Percentiles rank a stretch among this genome's conserved stretches.
phyloP scores from a whole-genome alignment of 2,888 invertebrate species.

The Leptinotarsa peninsularis region DNA sequence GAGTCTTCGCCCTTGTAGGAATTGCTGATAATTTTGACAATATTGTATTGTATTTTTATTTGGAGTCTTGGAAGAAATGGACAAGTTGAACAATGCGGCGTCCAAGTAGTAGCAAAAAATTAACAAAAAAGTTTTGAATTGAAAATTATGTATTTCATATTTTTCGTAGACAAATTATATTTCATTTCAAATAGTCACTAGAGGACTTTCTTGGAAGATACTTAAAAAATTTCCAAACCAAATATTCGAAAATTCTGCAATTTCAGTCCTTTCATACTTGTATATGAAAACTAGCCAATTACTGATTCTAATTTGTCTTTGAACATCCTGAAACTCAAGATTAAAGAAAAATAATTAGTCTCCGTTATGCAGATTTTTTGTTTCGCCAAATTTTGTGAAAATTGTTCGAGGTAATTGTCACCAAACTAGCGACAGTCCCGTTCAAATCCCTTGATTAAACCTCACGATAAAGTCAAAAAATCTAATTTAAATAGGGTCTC shows the following conservation, averaged over 20 bases:
- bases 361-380: slow-evolving; percentile 6
- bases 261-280: neutral
- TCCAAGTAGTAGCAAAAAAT: no score
- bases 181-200: no score
- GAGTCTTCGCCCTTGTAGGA: no score
- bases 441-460: slow-evolving; percentile 1
- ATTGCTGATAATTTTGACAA: no score
- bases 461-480: slow-evolving; percentile 4
- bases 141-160: no score
- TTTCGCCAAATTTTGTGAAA: slow-evolving; percentile 4
- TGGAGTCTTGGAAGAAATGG: no score
- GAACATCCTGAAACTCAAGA: neutral
- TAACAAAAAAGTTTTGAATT: no score
- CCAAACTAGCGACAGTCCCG: slow-evolving; percentile 7
- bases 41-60: no score
- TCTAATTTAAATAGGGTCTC: neutral
- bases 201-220: no score
- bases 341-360: slow-evolving; percentile 11
- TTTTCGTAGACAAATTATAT: no score
- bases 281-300: neutral
- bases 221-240: no score
- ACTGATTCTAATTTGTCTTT: slow-evolving; percentile 8
- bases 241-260: neutral
- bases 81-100: no score
- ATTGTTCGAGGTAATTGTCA: slow-evolving; percentile 10